A percentile compares a stretch with the other conserved stretches of the same genome.
Conservation (phyloP, 1,140 invertebrate genomes). For the Melanaphis sacchari region DNA sequence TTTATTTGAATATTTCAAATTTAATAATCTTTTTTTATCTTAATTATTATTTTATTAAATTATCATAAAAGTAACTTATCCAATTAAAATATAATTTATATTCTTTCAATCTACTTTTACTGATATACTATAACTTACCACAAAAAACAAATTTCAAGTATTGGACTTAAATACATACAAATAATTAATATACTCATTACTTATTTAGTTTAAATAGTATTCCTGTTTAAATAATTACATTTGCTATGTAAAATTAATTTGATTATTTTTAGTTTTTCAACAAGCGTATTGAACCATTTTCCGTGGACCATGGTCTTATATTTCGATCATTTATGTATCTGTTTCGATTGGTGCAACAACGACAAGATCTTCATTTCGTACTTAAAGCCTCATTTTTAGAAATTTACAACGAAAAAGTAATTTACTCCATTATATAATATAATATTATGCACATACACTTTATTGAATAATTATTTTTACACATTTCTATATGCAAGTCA, state of each 20-base stretch:
- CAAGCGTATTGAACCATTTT: slow-evolving; percentile 68
- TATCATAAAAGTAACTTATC: not conserved
- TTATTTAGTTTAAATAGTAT: too few relatives aligned
- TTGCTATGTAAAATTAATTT: slow-evolving; percentile 18
- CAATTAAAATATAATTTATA: not conserved
- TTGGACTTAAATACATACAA: not conserved
- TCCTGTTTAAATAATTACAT: not conserved
- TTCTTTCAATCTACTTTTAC: not conserved
- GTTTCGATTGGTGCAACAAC: slow-evolving; percentile 80
- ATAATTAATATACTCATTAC: not conserved
- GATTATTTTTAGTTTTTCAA: slow-evolving; percentile 71
- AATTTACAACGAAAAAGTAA: slow-evolving; percentile 95
- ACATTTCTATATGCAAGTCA: slow-evolving; percentile 44
- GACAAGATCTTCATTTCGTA: slow-evolving; percentile 80
- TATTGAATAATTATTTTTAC: not conserved
- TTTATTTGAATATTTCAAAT: not conserved
- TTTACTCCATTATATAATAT: slow-evolving; percentile 52
- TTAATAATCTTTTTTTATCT: not conserved
- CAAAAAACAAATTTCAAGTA: not conserved
- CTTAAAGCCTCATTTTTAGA: slow-evolving; percentile 93
- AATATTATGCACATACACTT: not conserved
- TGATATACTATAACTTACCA: not conserved
- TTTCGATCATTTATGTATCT: slow-evolving; percentile 90
- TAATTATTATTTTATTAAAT: not conserved
- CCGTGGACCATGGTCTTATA: slow-evolving; percentile 81